phyloP scores from a whole-genome alignment of 2,797 vertebrate genomes.

The Sphenodon punctatus region DNA sequence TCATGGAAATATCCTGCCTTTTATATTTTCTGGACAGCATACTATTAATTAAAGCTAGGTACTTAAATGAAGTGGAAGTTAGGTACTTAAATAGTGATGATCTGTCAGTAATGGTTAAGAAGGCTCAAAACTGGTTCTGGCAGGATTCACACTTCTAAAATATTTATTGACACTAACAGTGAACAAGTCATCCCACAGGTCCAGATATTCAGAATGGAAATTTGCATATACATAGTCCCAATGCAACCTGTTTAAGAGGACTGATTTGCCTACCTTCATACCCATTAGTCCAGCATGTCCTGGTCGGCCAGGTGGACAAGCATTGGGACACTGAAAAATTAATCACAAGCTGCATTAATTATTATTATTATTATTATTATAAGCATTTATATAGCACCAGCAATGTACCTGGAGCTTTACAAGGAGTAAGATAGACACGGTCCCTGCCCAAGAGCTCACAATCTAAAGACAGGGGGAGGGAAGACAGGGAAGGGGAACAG shows the following conservation, averaged over 20 bases:
- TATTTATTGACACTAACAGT: neutral
- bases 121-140: neutral
- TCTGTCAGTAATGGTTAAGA: neutral
- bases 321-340: conserved; percentile 87
- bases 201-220: neutral
- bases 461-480: too few species aligned
- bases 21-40: neutral
- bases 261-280: conserved; percentile 88
- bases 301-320: conserved; percentile 87
- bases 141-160: neutral
- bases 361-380: too few species aligned
- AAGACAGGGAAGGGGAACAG: too few species aligned
- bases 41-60: too few species aligned
- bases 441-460: too few species aligned
- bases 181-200: neutral
- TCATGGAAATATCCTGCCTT: neutral
- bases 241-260: neutral
- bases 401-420: too few species aligned
- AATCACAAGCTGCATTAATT: neutral
- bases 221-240: neutral
- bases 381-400: too few species aligned
- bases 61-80: neutral
- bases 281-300: conserved; percentile 94
- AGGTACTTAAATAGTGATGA: neutral
- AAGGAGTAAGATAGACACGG: too few species aligned